These are phyloP conservation scores for Eonycteris spelaea DNA, from an alignment of 2,113 vertebrate species.

Conservation along the genomic window DNA sequence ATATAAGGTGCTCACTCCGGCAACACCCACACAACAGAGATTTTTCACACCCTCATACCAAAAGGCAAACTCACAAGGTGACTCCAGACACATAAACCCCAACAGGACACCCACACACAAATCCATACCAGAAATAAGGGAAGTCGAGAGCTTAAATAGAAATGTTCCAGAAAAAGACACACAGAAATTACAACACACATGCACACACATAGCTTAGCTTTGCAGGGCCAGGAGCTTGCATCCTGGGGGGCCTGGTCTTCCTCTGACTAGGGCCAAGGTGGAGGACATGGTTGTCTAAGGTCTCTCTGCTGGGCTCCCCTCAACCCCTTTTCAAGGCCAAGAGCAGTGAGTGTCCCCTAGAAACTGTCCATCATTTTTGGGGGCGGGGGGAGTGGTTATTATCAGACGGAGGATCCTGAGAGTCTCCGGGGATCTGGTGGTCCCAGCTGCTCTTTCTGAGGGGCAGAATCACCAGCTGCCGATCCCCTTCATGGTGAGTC, in stretches of 20 bases:
- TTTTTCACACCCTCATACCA: background rate
- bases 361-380: background rate
- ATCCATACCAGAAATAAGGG: background rate
- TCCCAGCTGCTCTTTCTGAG: constrained; percentile 3
- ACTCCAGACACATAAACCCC: background rate
- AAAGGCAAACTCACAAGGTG: background rate
- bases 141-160: background rate
- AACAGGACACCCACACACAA: background rate
- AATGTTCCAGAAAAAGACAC: background rate
- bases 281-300: background rate
- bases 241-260: rapidly evolving
- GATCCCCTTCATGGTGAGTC: rapidly evolving
- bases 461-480: background rate
- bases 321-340: background rate
- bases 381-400: background rate
- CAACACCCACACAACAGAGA: background rate
- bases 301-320: background rate
- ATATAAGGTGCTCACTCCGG: background rate
- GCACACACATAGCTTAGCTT: background rate
- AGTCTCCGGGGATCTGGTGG: background rate
- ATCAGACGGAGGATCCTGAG: background rate
- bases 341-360: background rate
- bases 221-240: background rate
- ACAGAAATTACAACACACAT: background rate
- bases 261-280: background rate